Conservation (phyloP, 2,113 vertebrate genomes). For the Oncorhynchus tshawytscha region DNA sequence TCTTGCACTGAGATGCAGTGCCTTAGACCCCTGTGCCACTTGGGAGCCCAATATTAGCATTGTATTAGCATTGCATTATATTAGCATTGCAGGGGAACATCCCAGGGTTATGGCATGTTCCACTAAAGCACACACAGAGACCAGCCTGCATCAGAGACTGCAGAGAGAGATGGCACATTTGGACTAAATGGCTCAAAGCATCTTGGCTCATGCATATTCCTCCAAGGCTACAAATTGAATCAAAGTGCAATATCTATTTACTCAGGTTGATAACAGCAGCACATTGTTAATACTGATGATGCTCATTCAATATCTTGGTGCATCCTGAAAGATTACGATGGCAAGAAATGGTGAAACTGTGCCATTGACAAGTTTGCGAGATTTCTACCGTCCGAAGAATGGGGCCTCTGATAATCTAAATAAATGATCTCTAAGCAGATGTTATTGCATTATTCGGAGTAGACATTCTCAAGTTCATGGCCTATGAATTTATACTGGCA, state of each 20-base stretch:
- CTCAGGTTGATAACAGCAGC: no score
- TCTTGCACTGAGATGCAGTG: no score
- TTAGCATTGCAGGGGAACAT: neutral
- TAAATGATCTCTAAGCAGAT: neutral
- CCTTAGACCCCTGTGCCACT: no score
- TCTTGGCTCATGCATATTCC: no score
- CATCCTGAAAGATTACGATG: neutral
- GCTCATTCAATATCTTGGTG: no score
- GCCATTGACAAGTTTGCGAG: neutral
- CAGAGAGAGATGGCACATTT: neutral
- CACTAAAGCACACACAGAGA: neutral
- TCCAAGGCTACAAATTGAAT: neutral
- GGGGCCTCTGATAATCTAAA: no score
- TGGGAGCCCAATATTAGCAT: no score
- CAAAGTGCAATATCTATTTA: neutral
- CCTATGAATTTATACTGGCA: neutral
- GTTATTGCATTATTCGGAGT: neutral
- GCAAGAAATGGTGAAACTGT: neutral
- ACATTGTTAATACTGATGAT: no score
- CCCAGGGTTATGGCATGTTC: neutral
- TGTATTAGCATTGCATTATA: no score
- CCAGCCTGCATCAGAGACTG: neutral
- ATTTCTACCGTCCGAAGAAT: no score
- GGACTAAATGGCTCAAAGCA: neutral
- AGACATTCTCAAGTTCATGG: neutral